Base-by-base conservation (phyloP, 2,113 vertebrate species). In the Narcine bancroftii region DNA sequence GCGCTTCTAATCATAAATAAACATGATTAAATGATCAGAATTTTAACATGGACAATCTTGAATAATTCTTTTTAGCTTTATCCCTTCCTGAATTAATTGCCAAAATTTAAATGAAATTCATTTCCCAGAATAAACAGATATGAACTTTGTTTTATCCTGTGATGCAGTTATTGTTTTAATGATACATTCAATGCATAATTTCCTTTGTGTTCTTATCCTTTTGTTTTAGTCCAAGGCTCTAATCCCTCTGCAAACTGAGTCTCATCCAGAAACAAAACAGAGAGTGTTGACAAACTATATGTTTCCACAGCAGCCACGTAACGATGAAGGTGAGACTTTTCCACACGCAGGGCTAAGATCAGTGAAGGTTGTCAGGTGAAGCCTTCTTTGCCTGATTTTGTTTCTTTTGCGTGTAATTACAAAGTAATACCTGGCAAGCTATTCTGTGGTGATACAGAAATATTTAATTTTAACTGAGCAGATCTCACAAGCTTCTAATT, bases 201-300 rank as follows among this genome's bases (percentile, higher is more conserved):
- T 92, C 71, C 56, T 47, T n/a, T 47, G 10, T 63, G 21, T 76
- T 76, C 36, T 66, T 72, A 50, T 76, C 36, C 72, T 79, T 89
- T 47, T 56, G 53, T 15, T n/a, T 11, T 95, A 99, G 98, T 99
- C 99, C 95, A 99, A 99, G 96, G 98, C 99, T 69, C 97, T 99
- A 94, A 99, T 99, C 93, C 99, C 99, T 11, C 97, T 99, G 94
- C 99, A 99, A 95, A 99, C 98, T 0, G 99, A 99, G 95, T 98
- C 98, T 63, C 98, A 99, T 92, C 98, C 98, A 79, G 98, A 99
- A 95, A 99, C 98, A 94, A 99, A 99, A 96, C 98, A 99, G 96
- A 97, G 98, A 92, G 99, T 99, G 19, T 95, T 99, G 94, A 99
- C 99, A 93, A 99, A 99, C 96, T 99, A 99, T 95, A 99, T 99